A percentile compares a stretch with the other conserved stretches of the same genome.
These are phyloP conservation scores for Eubasilissa splendida DNA, from an alignment of 2,888 invertebrate species.

Conservation along the genomic window DNA sequence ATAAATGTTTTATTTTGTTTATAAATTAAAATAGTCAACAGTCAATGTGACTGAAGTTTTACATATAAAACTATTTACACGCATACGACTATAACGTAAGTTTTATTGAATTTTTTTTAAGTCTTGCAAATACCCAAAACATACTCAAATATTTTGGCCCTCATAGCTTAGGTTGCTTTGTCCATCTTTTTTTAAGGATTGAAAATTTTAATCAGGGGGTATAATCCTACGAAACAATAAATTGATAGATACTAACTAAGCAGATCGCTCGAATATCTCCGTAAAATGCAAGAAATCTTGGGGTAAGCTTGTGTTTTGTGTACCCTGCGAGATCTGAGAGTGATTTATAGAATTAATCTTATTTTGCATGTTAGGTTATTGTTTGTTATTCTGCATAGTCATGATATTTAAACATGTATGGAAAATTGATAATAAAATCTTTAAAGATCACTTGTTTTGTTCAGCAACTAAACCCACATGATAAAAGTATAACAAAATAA, in stretches of 20 bases:
- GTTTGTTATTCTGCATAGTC: constrained; percentile 3
- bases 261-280: too few relatives aligned
- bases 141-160: background rate
- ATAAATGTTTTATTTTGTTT: constrained; percentile 26
- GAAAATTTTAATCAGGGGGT: too few relatives aligned
- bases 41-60: constrained; percentile 20
- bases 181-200: background rate
- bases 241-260: too few relatives aligned
- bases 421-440: constrained; percentile 11
- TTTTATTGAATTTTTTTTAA: background rate
- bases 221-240: too few relatives aligned
- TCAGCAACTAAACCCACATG: background rate
- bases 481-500: too few relatives aligned
- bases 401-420: background rate
- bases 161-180: background rate
- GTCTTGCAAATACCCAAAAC: constrained; percentile 2
- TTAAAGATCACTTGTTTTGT: constrained; percentile 7
- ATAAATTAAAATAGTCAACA: constrained; percentile 21
- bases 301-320: too few relatives aligned
- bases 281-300: too few relatives aligned
- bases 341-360: background rate
- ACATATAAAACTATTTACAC: constrained; percentile 2
- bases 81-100: background rate
- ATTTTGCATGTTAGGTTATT: constrained; percentile 12
- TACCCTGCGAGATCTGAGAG: too few relatives aligned